A percentile compares a stretch with the other conserved stretches of the same genome.
phyloP scores from a whole-genome alignment of 2,113 vertebrate species.

The Chlorodrepanis virens region DNA sequence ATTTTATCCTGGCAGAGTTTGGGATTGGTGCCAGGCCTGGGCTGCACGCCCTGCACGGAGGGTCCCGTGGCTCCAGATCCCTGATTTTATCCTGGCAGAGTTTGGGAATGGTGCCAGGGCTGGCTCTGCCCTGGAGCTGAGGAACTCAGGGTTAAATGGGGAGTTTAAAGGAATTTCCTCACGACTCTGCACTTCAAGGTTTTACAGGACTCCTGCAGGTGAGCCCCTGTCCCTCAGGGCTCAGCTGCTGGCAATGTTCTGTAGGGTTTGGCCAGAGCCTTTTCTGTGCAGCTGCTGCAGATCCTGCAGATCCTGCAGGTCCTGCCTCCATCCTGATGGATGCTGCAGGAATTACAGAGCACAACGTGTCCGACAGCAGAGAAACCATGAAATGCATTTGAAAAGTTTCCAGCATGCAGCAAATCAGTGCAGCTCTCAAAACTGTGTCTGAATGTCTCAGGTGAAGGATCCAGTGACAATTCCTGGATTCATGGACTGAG shows the following conservation, averaged over 20 bases:
- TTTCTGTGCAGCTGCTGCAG: background rate
- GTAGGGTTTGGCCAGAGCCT: background rate
- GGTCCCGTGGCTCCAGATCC: background rate
- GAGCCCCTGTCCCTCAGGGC: background rate
- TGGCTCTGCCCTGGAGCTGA: background rate
- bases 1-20: background rate
- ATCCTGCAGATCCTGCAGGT: background rate
- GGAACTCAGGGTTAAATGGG: background rate
- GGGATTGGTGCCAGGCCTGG: background rate
- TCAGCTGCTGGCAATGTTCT: background rate
- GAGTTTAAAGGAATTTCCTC: background rate
- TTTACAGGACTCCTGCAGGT: background rate
- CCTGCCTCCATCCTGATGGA: background rate
- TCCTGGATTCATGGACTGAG: background rate
- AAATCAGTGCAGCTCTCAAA: background rate
- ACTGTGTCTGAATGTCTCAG: background rate
- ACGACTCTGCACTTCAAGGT: background rate
- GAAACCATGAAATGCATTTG: background rate
- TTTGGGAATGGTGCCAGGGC: background rate
- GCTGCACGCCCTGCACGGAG: background rate
- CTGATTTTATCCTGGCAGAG: background rate
- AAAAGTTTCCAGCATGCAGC: background rate
- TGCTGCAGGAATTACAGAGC: background rate
- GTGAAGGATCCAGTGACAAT: background rate
- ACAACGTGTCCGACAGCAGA: background rate